Evolutionary conservation across 2,113 vertebrate species (phyloP).

Genomic region (Syngnathus typhle): DNA sequence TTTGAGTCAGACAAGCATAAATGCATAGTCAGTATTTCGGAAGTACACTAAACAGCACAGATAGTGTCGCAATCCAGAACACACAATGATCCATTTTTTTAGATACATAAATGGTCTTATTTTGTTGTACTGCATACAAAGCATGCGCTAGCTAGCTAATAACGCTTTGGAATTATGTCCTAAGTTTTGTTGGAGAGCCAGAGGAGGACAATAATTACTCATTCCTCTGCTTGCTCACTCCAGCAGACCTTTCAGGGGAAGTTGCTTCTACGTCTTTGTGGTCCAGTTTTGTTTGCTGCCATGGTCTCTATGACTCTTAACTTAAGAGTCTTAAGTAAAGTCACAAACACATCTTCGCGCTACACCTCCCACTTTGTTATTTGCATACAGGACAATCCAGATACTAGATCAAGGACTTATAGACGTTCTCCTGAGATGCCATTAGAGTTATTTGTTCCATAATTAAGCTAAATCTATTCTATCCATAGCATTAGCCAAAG

Average conservation of each 20-base stretch:
- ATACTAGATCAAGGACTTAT: neutral
- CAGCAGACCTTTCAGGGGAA: neutral
- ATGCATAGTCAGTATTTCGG: too few species aligned
- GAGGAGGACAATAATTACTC: neutral
- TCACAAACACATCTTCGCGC: neutral
- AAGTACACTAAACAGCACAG: neutral
- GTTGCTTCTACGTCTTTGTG: too few species aligned
- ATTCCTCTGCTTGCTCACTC: neutral
- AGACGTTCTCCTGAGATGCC: neutral
- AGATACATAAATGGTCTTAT: neutral
- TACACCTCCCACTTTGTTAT: too few species aligned
- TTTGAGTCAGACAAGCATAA: neutral
- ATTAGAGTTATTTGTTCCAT: neutral
- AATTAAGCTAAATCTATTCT: neutral
- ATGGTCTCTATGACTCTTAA: too few species aligned
- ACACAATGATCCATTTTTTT: neutral
- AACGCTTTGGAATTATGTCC: neutral
- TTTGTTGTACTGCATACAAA: neutral
- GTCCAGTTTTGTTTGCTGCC: too few species aligned
- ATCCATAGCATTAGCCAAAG: neutral
- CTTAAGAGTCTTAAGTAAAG: too few species aligned
- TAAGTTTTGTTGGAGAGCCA: neutral
- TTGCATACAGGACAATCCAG: neutral
- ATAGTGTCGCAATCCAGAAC: neutral
- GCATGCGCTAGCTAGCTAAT: neutral